phyloP scores from a whole-genome alignment of 2,113 vertebrate species.

The Danionella cerebrum region DNA sequence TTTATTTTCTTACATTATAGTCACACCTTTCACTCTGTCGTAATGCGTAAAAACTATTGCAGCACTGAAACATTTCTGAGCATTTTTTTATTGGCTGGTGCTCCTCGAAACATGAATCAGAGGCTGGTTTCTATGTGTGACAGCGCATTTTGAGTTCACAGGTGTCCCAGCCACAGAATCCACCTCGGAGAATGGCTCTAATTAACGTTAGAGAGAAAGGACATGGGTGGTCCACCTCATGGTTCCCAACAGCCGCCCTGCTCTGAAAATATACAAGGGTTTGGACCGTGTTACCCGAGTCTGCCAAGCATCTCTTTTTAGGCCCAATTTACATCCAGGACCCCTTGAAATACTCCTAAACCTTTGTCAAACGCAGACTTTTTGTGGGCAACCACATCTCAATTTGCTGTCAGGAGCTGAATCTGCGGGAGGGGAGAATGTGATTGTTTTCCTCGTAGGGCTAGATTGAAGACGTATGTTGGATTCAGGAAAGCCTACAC shows the following conservation, averaged over 20 bases:
- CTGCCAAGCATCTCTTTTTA: slow-evolving; percentile 41
- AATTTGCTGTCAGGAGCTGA: slow-evolving; percentile 27
- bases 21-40: not conserved
- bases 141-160: slow-evolving; percentile 44
- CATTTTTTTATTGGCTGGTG: slow-evolving; percentile 43
- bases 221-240: slow-evolving; percentile 37
- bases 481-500: slow-evolving; percentile 25
- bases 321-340: slow-evolving; percentile 51
- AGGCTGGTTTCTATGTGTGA: slow-evolving; percentile 26
- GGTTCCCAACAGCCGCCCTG: slow-evolving; percentile 38
- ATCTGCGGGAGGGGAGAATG: slow-evolving; percentile 9
- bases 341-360: slow-evolving; percentile 45
- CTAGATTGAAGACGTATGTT: slow-evolving; percentile 36
- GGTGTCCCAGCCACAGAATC: slow-evolving; percentile 64
- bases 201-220: slow-evolving; percentile 55
- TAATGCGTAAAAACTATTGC: slow-evolving; percentile 7
- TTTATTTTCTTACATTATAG: slow-evolving; percentile 31
- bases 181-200: slow-evolving; percentile 54
- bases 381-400: slow-evolving; percentile 8
- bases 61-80: slow-evolving; percentile 47
- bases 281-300: slow-evolving; percentile 24
- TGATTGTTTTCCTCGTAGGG: slow-evolving; percentile 32
- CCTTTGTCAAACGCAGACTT: slow-evolving; percentile 48
- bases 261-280: slow-evolving; percentile 54
- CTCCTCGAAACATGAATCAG: not conserved